Conservation (phyloP, 2,113 vertebrate species). For the Microcebus murinus region DNA sequence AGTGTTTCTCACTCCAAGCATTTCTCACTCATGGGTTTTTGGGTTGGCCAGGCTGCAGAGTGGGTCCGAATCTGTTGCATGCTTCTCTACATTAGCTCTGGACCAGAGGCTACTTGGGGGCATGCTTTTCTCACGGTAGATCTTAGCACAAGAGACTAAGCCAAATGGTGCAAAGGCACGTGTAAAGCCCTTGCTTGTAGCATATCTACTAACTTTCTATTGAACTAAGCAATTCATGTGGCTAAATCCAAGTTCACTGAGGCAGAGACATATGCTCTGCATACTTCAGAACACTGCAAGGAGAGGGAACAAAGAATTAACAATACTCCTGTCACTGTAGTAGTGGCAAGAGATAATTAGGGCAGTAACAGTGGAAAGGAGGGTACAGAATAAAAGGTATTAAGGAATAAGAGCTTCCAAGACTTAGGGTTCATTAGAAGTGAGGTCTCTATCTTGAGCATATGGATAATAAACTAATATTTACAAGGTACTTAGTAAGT, state of each 20-base stretch:
- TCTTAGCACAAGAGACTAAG: background rate
- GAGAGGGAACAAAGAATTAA: background rate
- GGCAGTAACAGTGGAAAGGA: background rate
- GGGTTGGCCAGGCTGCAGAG: background rate
- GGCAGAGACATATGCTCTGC: background rate
- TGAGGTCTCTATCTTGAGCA: background rate
- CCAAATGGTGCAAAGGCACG: background rate
- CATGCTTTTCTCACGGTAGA: background rate
- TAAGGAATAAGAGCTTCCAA: background rate
- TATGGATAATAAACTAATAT: background rate
- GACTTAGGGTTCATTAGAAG: background rate
- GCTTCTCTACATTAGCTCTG: background rate
- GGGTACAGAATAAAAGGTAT: background rate
- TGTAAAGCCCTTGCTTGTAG: background rate
- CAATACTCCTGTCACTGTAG: background rate
- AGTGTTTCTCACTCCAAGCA: background rate
- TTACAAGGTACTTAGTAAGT: background rate
- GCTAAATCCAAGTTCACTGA: background rate
- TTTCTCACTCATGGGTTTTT: background rate
- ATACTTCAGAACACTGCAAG: background rate
- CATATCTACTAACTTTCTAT: background rate
- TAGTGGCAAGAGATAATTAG: background rate
- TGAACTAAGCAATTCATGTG: background rate
- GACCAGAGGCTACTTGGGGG: background rate
- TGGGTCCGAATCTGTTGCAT: background rate